Percentiles rank a stretch among this genome's conserved stretches.
Evolutionary conservation across 92 coral and sea anemone species (phyloP).

Genomic region (Siderastrea siderea): DNA sequence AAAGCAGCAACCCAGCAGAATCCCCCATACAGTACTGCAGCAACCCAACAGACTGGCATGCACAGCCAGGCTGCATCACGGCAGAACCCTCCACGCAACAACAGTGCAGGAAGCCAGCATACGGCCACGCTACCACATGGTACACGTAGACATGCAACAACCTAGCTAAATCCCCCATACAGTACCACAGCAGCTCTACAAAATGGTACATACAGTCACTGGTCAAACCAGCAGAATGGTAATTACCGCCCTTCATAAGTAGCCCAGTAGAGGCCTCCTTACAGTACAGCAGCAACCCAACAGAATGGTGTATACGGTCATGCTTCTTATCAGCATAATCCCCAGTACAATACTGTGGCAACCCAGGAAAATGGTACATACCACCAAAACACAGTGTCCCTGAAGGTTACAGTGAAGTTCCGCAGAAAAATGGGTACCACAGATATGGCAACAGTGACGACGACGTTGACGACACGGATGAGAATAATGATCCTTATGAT

Average conservation of each 20-base stretch:
- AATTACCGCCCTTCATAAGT: background rate
- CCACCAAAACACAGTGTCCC: constrained; percentile 11
- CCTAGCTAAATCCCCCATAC: background rate
- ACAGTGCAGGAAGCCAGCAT: too few species aligned
- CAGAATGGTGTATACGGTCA: background rate
- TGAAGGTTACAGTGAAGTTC: background rate
- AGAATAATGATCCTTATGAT: constrained; percentile 23
- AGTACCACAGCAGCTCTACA: background rate
- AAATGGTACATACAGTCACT: background rate
- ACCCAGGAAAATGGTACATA: constrained; percentile 11
- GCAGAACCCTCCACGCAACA: background rate
- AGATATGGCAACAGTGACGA: constrained; percentile 40
- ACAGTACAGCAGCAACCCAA: background rate
- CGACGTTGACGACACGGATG: constrained; percentile 33
- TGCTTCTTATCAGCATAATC: background rate
- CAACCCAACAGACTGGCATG: background rate
- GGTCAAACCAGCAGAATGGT: background rate
- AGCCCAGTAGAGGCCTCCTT: background rate
- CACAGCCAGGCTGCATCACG: background rate
- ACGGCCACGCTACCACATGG: background rate
- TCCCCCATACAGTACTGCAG: constrained; percentile 4
- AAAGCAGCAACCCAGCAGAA: background rate
- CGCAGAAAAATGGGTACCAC: constrained; percentile 27
- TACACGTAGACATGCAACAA: too few species aligned
- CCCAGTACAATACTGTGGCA: background rate